Conservation (phyloP, 2,797 vertebrate species). For the Selene dorsalis region DNA sequence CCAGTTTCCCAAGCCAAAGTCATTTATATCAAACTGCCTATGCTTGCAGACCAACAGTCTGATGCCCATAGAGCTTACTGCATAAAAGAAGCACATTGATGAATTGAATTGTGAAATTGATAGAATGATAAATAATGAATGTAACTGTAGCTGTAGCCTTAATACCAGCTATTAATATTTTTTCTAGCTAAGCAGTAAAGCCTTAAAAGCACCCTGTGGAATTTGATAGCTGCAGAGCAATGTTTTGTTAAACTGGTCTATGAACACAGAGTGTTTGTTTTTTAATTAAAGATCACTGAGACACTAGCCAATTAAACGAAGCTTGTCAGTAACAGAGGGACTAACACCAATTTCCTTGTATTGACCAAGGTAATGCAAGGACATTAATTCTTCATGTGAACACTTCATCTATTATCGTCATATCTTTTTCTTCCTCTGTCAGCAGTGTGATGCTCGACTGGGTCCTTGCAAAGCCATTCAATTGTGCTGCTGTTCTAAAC, state of each 20-base stretch:
- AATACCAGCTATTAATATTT: neutral
- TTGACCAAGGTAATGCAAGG: slow-evolving; percentile 73
- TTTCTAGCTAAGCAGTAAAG: neutral
- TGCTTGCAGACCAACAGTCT: neutral
- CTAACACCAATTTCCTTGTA: slow-evolving; percentile 33
- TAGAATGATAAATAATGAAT: neutral
- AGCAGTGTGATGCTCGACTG: slow-evolving; percentile 74
- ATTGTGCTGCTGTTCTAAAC: slow-evolving; percentile 47
- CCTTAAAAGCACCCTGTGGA: neutral
- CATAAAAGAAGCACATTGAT: neutral
- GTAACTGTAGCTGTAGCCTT: neutral
- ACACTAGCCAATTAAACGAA: slow-evolving; percentile 43
- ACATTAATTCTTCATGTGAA: slow-evolving; percentile 75
- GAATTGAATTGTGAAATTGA: neutral
- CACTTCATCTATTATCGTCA: slow-evolving; percentile 66
- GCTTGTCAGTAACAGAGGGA: slow-evolving; percentile 27
- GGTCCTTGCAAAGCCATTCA: slow-evolving; percentile 66
- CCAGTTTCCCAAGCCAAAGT: neutral
- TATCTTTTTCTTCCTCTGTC: slow-evolving; percentile 66
- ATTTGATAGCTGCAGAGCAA: neutral
- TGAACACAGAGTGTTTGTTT: slow-evolving; percentile 16
- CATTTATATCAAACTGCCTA: neutral
- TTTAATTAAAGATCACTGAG: neutral
- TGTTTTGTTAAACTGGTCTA: slow-evolving; percentile 1
- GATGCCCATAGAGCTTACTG: neutral